Evolutionary conservation across 2,888 invertebrate genomes (phyloP).

Genomic region (Polydrusus pterygomalis): DNA sequence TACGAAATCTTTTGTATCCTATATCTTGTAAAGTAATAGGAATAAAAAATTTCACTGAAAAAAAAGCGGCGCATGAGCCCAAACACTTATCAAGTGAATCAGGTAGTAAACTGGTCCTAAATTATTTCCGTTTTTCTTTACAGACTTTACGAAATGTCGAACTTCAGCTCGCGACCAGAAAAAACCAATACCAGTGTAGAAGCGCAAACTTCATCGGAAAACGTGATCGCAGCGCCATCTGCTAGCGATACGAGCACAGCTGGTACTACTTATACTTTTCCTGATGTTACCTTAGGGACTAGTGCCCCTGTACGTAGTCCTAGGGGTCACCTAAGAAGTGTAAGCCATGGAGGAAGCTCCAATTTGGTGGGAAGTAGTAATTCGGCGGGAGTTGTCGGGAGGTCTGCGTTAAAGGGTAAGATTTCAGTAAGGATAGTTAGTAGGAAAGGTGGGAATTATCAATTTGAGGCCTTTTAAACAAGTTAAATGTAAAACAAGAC

Average conservation of each 20-base stretch:
- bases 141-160: constrained; percentile 40
- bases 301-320: constrained; percentile 31
- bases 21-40: too few species aligned
- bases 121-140: not conserved
- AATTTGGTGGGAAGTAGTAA: constrained; percentile 69
- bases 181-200: constrained; percentile 37
- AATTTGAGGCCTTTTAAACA: too few species aligned
- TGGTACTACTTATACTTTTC: constrained; percentile 70
- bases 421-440: not conserved
- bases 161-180: constrained; percentile 39
- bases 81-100: too few species aligned
- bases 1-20: too few species aligned
- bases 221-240: constrained; percentile 21
- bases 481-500: too few species aligned
- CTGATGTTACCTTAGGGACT: constrained; percentile 61
- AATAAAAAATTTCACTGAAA: too few species aligned
- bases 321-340: constrained; percentile 85
- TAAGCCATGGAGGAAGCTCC: constrained; percentile 87
- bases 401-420: constrained; percentile 82
- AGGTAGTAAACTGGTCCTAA: too few species aligned
- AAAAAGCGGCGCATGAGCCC: too few species aligned
- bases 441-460: not conserved
- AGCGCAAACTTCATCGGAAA: constrained; percentile 20
- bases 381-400: constrained; percentile 70
- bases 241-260: constrained; percentile 27